Percentiles rank a stretch among this genome's conserved stretches.
Evolutionary conservation across 37 sponge, comb jelly and placozoan species (phyloP).

Genomic region (Cladorhizidae sp.): DNA sequence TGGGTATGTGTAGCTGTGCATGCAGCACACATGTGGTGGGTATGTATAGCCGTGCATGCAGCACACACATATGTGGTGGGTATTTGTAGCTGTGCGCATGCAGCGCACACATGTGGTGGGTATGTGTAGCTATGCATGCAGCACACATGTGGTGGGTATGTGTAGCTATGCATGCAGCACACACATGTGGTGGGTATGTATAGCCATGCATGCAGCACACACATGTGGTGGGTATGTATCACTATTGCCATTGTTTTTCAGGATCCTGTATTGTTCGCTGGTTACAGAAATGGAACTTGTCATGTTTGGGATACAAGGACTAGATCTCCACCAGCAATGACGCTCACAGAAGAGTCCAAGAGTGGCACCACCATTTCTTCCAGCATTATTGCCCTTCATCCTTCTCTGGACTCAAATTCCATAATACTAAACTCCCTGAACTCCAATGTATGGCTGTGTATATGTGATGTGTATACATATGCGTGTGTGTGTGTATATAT

Average conservation of each 20-base stretch:
- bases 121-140: too few relatives aligned
- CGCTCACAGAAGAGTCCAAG: neutral
- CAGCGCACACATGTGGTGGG: too few relatives aligned
- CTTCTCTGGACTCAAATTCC: conserved; percentile 24
- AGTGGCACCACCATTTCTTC: conserved; percentile 1
- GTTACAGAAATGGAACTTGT: conserved; percentile 25
- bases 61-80: too few relatives aligned
- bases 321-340: neutral
- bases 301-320: conserved; percentile 20
- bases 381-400: conserved; percentile 20
- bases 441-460: conserved; percentile 18
- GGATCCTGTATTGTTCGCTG: conserved; percentile 26
- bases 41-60: too few relatives aligned
- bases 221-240: too few relatives aligned
- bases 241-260: neutral
- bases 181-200: too few relatives aligned
- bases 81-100: too few relatives aligned
- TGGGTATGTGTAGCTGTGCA: too few relatives aligned
- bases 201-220: too few relatives aligned
- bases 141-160: too few relatives aligned
- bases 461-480: neutral
- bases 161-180: too few relatives aligned
- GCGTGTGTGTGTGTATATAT: neutral
- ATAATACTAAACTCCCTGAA: conserved; percentile 29
- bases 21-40: too few relatives aligned